A percentile compares a stretch with the other conserved stretches of the same genome.
Conservation (phyloP, 2,113 vertebrate species). For the Pitta sordida region DNA sequence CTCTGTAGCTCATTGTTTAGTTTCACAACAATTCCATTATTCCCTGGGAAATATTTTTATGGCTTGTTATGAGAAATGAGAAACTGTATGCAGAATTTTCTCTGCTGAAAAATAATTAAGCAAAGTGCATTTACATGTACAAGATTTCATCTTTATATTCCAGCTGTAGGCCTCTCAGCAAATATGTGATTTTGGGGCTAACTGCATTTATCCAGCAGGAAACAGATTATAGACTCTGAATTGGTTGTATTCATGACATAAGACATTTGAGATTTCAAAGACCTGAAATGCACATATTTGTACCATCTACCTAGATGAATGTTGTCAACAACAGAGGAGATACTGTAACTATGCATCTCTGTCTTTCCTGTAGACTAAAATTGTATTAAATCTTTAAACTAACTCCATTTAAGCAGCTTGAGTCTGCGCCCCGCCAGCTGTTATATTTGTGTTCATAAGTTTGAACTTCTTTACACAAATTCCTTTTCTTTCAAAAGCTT, state of each 20-base stretch:
- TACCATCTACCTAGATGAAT: not conserved
- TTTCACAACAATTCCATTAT: not conserved
- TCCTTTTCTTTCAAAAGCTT: not conserved
- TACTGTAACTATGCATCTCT: not conserved
- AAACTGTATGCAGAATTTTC: not conserved
- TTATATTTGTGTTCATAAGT: not conserved
- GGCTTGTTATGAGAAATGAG: not conserved
- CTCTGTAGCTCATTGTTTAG: accelerated
- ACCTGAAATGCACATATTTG: not conserved
- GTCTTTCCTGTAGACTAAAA: not conserved
- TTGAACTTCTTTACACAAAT: not conserved
- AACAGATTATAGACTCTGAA: not conserved
- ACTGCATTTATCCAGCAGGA: not conserved
- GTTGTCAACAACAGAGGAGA: not conserved
- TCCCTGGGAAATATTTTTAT: not conserved
- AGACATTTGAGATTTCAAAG: not conserved
- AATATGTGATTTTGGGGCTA: not conserved
- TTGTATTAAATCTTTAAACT: not conserved
- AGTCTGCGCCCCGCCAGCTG: not conserved
- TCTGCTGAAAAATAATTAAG: not conserved
- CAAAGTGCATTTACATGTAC: not conserved
- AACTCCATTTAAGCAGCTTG: not conserved
- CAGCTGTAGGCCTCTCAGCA: not conserved
- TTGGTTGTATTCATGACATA: not conserved
- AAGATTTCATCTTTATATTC: not conserved